Percentiles rank a stretch among this genome's conserved stretches.
These are phyloP conservation scores for Pseudomyrmex pallidus DNA, from an alignment of 1,140 invertebrate genomes.

Conservation along the genomic window DNA sequence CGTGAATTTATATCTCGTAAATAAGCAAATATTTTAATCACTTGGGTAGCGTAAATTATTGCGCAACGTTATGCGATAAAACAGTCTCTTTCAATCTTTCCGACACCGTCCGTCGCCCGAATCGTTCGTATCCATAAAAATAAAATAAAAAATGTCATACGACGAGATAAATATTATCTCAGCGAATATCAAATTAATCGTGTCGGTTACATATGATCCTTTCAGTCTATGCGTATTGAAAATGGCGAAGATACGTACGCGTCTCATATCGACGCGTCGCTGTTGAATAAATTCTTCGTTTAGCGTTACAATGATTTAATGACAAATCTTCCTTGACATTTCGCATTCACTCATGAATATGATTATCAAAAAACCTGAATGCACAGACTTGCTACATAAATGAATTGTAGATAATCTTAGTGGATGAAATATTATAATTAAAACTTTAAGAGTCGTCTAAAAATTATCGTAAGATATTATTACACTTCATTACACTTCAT, in stretches of 20 bases:
- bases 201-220: neutral
- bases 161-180: constrained; percentile 1
- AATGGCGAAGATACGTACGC: neutral
- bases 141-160: constrained; percentile 6
- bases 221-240: neutral
- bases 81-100: constrained; percentile 42
- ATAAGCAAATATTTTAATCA: constrained; percentile 61
- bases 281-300: constrained; percentile 1
- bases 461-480: neutral
- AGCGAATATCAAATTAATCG: constrained; percentile 1
- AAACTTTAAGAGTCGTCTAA: no score
- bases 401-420: neutral
- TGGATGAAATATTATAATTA: neutral
- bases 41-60: constrained; percentile 35
- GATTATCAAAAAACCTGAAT: constrained; percentile 1
- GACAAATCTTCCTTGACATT: constrained; percentile 1
- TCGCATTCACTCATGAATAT: neutral
- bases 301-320: constrained; percentile 16
- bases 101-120: neutral
- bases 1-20: constrained; percentile 51
- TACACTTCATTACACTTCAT: neutral
- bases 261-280: no score
- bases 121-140: neutral
- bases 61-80: constrained; percentile 27
- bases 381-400: neutral